Conservation (phyloP, 1,140 invertebrate genomes). For the Lerema accius region DNA sequence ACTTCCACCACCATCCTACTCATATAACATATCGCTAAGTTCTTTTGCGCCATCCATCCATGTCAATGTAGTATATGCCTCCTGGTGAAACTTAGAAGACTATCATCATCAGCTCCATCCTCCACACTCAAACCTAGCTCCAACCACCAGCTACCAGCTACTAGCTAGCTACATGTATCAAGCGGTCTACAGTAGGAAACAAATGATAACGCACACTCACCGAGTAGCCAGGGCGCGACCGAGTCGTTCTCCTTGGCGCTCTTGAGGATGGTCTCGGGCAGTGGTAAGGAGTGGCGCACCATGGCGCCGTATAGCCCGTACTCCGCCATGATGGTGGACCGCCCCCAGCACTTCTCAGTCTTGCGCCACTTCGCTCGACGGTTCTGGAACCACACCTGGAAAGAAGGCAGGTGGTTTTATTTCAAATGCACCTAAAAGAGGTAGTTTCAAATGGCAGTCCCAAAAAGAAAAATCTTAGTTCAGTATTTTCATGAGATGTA, state of each 20-base stretch:
- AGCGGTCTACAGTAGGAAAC: background rate
- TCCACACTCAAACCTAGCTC: no score
- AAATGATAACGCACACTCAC: constrained; percentile 82
- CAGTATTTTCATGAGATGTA: background rate
- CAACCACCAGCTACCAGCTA: no score
- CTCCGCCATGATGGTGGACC: constrained; percentile 99
- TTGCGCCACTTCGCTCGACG: constrained; percentile 99
- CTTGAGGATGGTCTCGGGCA: constrained; percentile 98
- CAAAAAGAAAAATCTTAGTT: no score
- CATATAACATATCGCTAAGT: no score
- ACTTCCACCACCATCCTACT: no score
- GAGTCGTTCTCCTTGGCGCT: constrained; percentile 97
- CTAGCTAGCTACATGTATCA: background rate
- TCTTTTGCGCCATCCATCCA: no score
- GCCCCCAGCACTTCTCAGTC: constrained; percentile 99
- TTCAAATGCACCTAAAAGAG: no score
- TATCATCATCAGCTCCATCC: no score
- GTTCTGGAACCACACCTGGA: constrained; percentile 99
- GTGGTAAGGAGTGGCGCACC: constrained; percentile 98
- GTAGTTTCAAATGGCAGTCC: no score
- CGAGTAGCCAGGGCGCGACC: constrained; percentile 98
- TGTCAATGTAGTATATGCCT: no score
- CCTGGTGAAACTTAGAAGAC: no score
- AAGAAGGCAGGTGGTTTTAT: background rate
- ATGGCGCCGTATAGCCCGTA: constrained; percentile 99